Evolutionary conservation across 2,888 invertebrate species (phyloP), one percentile per base, ranked within the genome.

Genomic region (Rotaria macrura): DNA sequence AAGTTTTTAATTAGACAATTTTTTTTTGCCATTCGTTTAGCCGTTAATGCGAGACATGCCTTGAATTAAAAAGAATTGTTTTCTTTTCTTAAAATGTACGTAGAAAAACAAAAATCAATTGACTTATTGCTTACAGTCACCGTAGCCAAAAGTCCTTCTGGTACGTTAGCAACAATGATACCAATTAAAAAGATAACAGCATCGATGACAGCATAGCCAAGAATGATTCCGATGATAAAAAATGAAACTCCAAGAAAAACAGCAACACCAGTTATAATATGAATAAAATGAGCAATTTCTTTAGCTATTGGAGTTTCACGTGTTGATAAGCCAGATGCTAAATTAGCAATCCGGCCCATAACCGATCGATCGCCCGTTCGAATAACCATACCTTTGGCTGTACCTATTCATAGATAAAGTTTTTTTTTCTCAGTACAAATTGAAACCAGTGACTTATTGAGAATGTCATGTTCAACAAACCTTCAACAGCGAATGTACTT

Each of bases 141-240:
- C 88, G 98, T 99, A 88, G 98, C 98, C 89, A 99, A 93, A 72
- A 98, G 93, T 92, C 98, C 97, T 93, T 99, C 98, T 72, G 98
- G 98, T 89, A 99, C 98, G 92, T 98, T 99, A 88, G 98, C 99
- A 88, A 99, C 98, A 92, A 99, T 99, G 92, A 99, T 98, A 87
- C 98, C 98, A 91, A 99, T 99, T 87, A 92, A 89, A 94, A 99
- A 99, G 92, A 99, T 97, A 88, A 98, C 97, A 90, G 99, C 97
- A 91, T 98, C 98, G 89, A 99, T 93, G 97, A 97, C 98, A 91
- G 96, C 95, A 92, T 99, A 99, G 89, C 97, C 97, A 89, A 99
- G 94, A 90, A 96, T 89, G 92, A 99, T 96, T 87, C 98, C 97
- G 90, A 99, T 97, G 87, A 97, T 91, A 93, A 99, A 99, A 94